Percentiles rank a stretch among this genome's conserved stretches.
Evolutionary conservation across 2,888 invertebrate genomes (phyloP).

Genomic region (Timema podura): DNA sequence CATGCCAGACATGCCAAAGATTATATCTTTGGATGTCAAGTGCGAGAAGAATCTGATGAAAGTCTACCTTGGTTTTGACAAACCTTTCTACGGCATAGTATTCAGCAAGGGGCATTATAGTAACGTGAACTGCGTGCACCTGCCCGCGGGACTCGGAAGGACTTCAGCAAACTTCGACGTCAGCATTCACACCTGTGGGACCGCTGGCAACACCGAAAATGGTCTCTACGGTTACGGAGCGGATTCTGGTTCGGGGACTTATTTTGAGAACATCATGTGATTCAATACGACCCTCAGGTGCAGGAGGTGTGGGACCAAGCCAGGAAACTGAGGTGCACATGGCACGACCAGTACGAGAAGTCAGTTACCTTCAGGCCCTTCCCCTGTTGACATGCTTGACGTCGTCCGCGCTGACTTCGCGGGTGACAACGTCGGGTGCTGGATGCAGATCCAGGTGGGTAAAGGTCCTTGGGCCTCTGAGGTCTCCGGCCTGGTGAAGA

Average conservation of each 20-base stretch:
- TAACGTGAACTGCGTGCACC: constrained; percentile 85
- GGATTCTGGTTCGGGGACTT: constrained; percentile 85
- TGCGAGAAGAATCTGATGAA: constrained; percentile 94
- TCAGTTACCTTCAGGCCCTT: constrained; percentile 91
- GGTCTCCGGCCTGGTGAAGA: constrained; percentile 89
- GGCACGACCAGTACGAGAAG: constrained; percentile 95
- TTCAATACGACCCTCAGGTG: constrained; percentile 86
- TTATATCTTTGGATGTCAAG: constrained; percentile 86
- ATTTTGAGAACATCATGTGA: constrained; percentile 92
- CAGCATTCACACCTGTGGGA: constrained; percentile 86
- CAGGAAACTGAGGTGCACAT: constrained; percentile 84
- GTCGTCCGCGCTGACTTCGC: constrained; percentile 93
- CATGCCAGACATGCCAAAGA: constrained; percentile 88
- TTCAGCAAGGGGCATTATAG: constrained; percentile 94
- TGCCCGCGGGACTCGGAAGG: constrained; percentile 83
- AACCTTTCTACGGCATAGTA: constrained; percentile 92
- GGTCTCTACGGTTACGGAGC: constrained; percentile 84
- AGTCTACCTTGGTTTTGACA: constrained; percentile 89
- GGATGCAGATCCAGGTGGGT: constrained; percentile 97
- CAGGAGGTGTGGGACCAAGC: constrained; percentile 97
- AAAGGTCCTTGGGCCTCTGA: constrained; percentile 95
- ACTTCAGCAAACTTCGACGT: constrained; percentile 87
- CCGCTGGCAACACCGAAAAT: constrained; percentile 86
- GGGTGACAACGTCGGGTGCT: constrained; percentile 92
- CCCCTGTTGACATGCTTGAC: constrained; percentile 89